A percentile compares a stretch with the other conserved stretches of the same genome.
Evolutionary conservation across 2,888 invertebrate species (phyloP).

Genomic region (Pimpla rufipes): DNA sequence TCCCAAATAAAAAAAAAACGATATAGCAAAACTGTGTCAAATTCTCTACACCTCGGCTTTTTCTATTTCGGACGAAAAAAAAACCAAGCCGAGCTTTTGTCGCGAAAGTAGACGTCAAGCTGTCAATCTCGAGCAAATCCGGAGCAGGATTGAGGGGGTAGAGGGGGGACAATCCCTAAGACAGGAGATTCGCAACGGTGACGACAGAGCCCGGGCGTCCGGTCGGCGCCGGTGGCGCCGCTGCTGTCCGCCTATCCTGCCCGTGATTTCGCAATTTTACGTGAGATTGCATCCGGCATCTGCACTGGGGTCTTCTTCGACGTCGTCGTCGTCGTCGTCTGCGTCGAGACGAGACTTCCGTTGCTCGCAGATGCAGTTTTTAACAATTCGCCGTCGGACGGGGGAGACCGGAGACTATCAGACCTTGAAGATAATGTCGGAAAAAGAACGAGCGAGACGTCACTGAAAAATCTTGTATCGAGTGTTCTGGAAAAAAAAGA

Average conservation of each 20-base stretch:
- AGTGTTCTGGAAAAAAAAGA: conserved; percentile 4
- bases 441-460: conserved; percentile 9
- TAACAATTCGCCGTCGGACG: conserved; percentile 10
- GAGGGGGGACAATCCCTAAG: background rate
- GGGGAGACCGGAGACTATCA: background rate
- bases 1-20: too few species aligned
- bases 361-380: conserved; percentile 10
- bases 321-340: background rate
- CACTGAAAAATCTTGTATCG: background rate
- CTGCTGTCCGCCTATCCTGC: conserved; percentile 2
- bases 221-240: conserved; percentile 55
- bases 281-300: conserved; percentile 57
- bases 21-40: too few species aligned
- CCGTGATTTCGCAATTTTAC: conserved; percentile 58
- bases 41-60: background rate
- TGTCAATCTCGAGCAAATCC: conserved; percentile 4
- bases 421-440: conserved; percentile 18
- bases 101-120: background rate
- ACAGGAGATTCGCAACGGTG: conserved; percentile 11
- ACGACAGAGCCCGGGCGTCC: conserved; percentile 26
- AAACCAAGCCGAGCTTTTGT: background rate
- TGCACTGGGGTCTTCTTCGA: conserved; percentile 30
- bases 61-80: background rate
- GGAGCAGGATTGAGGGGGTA: background rate
- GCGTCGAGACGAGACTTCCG: background rate